phyloP scores from a whole-genome alignment of 2,888 invertebrate genomes.

The Scaptomyza flava region DNA sequence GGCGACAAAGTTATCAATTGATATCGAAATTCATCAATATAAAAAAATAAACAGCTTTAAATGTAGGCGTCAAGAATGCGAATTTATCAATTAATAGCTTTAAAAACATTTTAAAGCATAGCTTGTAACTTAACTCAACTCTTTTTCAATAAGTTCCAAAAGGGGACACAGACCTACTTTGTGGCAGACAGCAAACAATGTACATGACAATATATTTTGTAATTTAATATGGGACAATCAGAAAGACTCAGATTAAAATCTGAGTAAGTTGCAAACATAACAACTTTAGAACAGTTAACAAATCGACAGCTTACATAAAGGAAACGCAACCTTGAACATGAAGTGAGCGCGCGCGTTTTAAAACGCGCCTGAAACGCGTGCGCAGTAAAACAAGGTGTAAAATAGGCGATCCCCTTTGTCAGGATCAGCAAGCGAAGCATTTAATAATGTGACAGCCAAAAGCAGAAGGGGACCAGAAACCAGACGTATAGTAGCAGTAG shows the following conservation, averaged over 20 bases:
- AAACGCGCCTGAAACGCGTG: conserved; percentile 55
- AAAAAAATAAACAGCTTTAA: too few relatives aligned
- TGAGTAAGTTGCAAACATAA: conserved; percentile 12
- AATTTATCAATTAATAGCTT: too few relatives aligned
- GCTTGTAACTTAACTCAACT: background rate
- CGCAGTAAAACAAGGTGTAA: conserved; percentile 64
- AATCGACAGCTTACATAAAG: conserved; percentile 49
- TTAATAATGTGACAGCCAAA: conserved; percentile 53
- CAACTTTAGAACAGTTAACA: conserved; percentile 10
- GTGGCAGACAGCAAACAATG: conserved; percentile 26
- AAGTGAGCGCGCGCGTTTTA: conserved; percentile 39
- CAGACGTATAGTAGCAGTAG: conserved; percentile 10
- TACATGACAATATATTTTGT: conserved; percentile 75
- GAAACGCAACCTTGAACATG: conserved; percentile 57
- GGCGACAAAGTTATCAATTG: conserved; percentile 26
- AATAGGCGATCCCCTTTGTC: conserved; percentile 65
- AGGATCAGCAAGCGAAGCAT: conserved; percentile 62
- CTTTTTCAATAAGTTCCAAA: background rate
- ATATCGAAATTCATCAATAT: conserved; percentile 26
- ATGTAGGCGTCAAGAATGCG: too few relatives aligned
- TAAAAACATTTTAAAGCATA: background rate
- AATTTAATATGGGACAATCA: conserved; percentile 66
- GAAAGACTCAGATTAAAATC: conserved; percentile 35
- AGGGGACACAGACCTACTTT: conserved; percentile 1
- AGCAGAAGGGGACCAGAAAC: background rate